Conservation (phyloP, 2,113 vertebrate genomes). For the Chiloscyllium plagiosum region DNA sequence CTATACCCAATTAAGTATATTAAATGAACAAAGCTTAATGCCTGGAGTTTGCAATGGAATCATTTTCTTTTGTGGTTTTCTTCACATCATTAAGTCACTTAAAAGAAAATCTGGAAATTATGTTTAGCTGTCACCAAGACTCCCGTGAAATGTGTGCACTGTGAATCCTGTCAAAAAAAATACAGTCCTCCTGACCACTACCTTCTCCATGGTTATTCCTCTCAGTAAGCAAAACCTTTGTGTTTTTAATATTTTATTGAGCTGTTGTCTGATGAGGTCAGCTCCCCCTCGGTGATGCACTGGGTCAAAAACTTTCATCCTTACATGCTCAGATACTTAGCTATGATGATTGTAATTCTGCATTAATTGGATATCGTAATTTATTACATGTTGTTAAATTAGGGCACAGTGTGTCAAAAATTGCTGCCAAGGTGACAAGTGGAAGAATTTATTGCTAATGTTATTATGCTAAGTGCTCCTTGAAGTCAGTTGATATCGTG, state of each 20-base stretch:
- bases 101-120: neutral
- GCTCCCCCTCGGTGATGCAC: neutral
- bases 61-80: neutral
- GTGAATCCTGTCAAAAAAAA: neutral
- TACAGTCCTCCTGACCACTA: neutral
- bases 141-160: neutral
- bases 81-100: neutral
- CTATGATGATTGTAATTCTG: neutral
- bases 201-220: no score
- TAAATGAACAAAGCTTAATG: neutral
- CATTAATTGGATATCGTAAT: neutral
- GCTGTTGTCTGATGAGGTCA: neutral
- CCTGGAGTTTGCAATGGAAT: neutral
- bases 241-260: no score
- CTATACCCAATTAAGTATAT: neutral
- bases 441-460: neutral
- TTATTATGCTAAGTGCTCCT: neutral
- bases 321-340: neutral
- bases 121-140: neutral
- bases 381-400: slow-evolving; percentile 1
- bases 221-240: neutral
- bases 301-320: neutral
- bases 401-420: neutral
- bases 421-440: neutral
- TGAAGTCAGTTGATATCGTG: neutral